These are phyloP conservation scores for Dryobota labecula DNA, from an alignment of 2,888 invertebrate genomes.

Conservation along the genomic window DNA sequence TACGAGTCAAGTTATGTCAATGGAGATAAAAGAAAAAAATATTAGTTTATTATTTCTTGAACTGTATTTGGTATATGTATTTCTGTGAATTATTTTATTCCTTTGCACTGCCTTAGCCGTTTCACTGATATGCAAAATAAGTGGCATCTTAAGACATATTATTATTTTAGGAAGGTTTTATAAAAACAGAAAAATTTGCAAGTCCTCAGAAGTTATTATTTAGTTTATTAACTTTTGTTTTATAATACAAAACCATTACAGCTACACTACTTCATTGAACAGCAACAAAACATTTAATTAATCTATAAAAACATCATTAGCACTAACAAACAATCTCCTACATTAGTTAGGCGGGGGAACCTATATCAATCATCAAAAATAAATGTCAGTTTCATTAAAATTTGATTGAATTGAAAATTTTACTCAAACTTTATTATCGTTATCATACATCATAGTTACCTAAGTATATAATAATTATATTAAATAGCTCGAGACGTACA, in stretches of 20 bases:
- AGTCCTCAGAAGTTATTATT: neutral
- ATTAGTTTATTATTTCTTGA: slow-evolving; percentile 43
- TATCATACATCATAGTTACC: slow-evolving; percentile 30
- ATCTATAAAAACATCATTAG: neutral
- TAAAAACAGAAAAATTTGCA: neutral
- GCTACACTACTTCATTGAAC: neutral
- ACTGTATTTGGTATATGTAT: neutral
- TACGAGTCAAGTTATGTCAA: slow-evolving; percentile 59
- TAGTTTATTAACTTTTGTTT: neutral
- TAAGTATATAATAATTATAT: slow-evolving; percentile 32
- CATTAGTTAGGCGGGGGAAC: neutral
- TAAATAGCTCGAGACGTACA: slow-evolving; percentile 13
- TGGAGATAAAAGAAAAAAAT: slow-evolving; percentile 37
- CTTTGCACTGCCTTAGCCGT: neutral
- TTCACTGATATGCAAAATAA: neutral
- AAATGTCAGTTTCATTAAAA: slow-evolving; percentile 33
- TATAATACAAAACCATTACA: neutral
- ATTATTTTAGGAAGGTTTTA: neutral
- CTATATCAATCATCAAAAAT: slow-evolving; percentile 10
- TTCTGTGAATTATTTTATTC: slow-evolving; percentile 3
- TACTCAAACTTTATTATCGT: slow-evolving; percentile 16
- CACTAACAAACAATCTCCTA: neutral
- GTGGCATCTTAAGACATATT: neutral
- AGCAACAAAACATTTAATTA: neutral
- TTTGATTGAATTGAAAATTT: neutral